These are phyloP conservation scores for Araneus ventricosus DNA, from an alignment of 1,140 invertebrate genomes.

Conservation along the genomic window DNA sequence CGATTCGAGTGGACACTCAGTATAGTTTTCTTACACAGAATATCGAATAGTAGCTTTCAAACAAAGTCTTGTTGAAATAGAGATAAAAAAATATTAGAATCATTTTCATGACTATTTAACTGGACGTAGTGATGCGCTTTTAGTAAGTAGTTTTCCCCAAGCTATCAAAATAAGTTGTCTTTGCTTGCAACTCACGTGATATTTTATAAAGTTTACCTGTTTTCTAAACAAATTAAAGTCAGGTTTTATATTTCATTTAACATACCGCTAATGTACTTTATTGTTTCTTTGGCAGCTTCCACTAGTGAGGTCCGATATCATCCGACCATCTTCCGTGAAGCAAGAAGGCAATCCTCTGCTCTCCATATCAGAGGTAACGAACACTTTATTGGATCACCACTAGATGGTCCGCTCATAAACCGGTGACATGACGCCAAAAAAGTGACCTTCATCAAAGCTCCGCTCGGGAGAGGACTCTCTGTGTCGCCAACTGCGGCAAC, in stretches of 20 bases:
- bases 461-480: background rate
- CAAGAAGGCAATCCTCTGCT: slow-evolving; percentile 76
- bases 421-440: slow-evolving; percentile 56
- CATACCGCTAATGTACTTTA: background rate
- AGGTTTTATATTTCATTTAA: too few species aligned
- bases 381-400: slow-evolving; percentile 76
- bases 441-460: slow-evolving; percentile 72
- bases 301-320: slow-evolving; percentile 62
- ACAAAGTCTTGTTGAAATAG: too few species aligned
- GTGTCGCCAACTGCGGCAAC: background rate
- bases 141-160: too few species aligned
- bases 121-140: too few species aligned
- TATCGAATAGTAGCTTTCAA: too few species aligned
- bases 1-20: too few species aligned
- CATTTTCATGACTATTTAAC: background rate
- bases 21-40: too few species aligned
- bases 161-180: too few species aligned
- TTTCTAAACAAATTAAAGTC: too few species aligned
- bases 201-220: too few species aligned
- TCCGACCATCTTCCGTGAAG: slow-evolving; percentile 66
- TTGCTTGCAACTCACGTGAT: too few species aligned
- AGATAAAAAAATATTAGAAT: too few species aligned
- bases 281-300: slow-evolving; percentile 63
- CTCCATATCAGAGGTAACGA: slow-evolving; percentile 76
- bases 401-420: slow-evolving; percentile 54